Evolutionary conservation across 2,888 invertebrate genomes (phyloP), one percentile per base, ranked within the genome.

Genomic region (Philaethria dido): DNA sequence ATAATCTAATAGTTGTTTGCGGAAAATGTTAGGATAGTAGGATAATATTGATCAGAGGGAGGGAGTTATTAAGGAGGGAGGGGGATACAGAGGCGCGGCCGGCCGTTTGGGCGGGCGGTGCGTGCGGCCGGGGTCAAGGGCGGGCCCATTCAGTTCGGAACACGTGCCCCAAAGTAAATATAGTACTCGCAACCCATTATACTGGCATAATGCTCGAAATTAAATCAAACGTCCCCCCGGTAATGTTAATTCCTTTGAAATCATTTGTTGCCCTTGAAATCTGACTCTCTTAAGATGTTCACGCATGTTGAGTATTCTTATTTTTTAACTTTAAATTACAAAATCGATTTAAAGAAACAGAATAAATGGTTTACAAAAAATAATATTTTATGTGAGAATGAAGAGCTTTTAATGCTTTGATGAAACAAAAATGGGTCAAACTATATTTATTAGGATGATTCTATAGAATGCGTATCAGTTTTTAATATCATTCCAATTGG

Each of bases 91-190:
- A 83, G 87, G 88, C 87, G 88, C 88, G 88, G 85, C 81, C 83
- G 84, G 84, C 85, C 87, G 89, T 78, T 87, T 82, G 84, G 83
- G 81, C 80, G 81, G 81, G 80, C 78, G 80, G 80, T 85, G 87
- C 86, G 86, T 86, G 85, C 82, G 85, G 81, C 79, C 81, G 83
- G 85, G 92, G 91, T 92, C 92, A 92, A 90, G 92, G 92, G 77
- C 88, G 89, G 87, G 84, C 88, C 86, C 91, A 92, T 92, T 92
- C 89, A 92, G 80, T 78, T 83, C 84, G 75, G 83, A 86, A 86
- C 92, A 92, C 92, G 92, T 91, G 92, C 86, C 88, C 82, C 80
- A 87, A 89, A 88, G 90, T 92, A 92, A 92, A 92, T 90, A 91
- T 90, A 89, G 89, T 89, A 88, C 85, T 82, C 79, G 78, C 79